A percentile compares a stretch with the other conserved stretches of the same genome.
Evolutionary conservation across 2,888 invertebrate species (phyloP).

Genomic region (Meghimatium bilineatum): DNA sequence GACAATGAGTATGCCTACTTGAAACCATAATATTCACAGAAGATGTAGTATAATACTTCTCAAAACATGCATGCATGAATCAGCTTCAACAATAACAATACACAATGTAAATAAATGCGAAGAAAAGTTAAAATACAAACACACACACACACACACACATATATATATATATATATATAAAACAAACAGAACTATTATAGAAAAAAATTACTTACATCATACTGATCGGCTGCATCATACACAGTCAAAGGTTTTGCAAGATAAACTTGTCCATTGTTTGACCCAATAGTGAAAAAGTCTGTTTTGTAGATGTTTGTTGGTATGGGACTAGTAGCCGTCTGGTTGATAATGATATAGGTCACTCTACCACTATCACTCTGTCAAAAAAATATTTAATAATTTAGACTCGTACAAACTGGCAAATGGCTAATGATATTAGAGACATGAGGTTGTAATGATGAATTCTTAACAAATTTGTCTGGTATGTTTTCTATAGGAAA

Average conservation of each 20-base stretch:
- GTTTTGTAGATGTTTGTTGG: conserved; percentile 36
- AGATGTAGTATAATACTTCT: no score
- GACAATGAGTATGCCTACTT: not conserved
- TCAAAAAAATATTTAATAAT: conserved; percentile 34
- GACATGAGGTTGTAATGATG: no score
- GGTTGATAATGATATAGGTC: conserved; percentile 59
- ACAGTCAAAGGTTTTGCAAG: conserved; percentile 56
- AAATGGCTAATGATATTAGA: not conserved
- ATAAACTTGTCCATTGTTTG: conserved; percentile 61
- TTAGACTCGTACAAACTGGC: not conserved
- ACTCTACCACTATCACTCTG: conserved; percentile 71
- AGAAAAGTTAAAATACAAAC: not conserved
- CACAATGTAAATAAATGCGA: not conserved
- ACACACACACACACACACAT: not conserved
- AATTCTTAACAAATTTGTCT: no score
- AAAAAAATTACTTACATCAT: conserved; percentile 30
- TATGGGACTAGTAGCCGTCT: conserved; percentile 49
- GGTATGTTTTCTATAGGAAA: no score
- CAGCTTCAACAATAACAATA: no score
- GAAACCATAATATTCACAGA: no score
- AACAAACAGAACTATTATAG: not conserved
- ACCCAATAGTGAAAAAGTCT: conserved; percentile 67
- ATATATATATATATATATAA: not conserved
- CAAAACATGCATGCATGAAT: no score
- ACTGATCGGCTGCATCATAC: conserved; percentile 50